Percentiles rank a stretch among this genome's conserved stretches.
These are phyloP conservation scores for Zaprionus lachaisei DNA, from an alignment of 1,140 invertebrate species.

Conservation along the genomic window DNA sequence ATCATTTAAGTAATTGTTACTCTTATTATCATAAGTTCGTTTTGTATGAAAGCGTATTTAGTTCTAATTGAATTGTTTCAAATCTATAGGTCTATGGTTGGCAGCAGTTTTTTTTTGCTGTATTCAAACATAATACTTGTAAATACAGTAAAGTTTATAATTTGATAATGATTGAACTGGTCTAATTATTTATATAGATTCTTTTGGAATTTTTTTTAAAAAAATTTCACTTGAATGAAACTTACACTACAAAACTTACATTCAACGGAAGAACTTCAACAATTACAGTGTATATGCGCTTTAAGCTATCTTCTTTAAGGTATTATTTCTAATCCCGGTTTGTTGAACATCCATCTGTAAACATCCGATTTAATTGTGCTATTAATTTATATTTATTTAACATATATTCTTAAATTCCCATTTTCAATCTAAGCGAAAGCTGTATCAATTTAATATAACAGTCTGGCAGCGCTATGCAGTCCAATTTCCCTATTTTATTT, in stretches of 20 bases:
- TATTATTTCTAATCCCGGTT: background rate
- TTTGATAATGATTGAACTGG: slow-evolving; percentile 12
- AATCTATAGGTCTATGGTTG: slow-evolving; percentile 44
- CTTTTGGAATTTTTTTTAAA: background rate
- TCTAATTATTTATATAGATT: background rate
- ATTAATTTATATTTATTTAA: background rate
- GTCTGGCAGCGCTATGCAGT: background rate
- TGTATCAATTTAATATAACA: background rate
- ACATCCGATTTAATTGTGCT: too few species aligned
- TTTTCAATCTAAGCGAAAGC: background rate
- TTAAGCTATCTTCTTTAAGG: background rate
- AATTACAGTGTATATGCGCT: background rate
- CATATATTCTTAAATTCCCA: background rate
- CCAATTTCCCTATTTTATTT: background rate
- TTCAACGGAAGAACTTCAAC: background rate
- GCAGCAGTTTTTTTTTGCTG: slow-evolving; percentile 53
- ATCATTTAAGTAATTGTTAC: slow-evolving; percentile 25
- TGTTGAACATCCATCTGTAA: background rate
- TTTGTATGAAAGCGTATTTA: slow-evolving; percentile 69
- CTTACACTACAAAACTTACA: background rate
- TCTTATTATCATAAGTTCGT: slow-evolving; percentile 23
- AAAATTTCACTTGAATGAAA: background rate
- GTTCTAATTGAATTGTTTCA: slow-evolving; percentile 33
- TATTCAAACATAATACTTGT: slow-evolving; percentile 42
- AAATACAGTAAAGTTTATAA: slow-evolving; percentile 55